Evolutionary conservation across 1,140 invertebrate genomes (phyloP).

Genomic region (Brachionus paranguensis): DNA sequence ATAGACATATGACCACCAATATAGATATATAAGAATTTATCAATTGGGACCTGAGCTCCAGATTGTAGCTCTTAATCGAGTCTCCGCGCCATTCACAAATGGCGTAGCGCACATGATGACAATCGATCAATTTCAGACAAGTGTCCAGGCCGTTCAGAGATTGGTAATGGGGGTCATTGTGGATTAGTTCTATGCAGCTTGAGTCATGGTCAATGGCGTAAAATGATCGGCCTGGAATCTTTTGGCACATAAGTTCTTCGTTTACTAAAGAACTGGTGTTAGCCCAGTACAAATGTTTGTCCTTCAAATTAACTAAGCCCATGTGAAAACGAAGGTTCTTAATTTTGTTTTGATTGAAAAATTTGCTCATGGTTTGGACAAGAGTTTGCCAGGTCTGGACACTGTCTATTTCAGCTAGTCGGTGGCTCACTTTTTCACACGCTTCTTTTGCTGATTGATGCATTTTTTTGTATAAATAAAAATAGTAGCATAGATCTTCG

Average conservation of each 20-base stretch:
- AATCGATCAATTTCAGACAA: neutral
- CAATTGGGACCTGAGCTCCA: neutral
- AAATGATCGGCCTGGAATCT: neutral
- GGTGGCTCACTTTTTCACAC: slow-evolving; percentile 8
- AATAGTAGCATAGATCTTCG: neutral
- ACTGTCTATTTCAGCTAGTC: neutral
- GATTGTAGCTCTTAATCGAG: slow-evolving; percentile 11
- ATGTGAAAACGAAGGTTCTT: neutral
- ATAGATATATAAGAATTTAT: slow-evolving; percentile 13
- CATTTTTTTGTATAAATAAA: slow-evolving; percentile 2
- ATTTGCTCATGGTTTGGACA: neutral
- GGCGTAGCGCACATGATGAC: neutral
- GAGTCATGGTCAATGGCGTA: neutral
- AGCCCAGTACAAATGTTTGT: neutral
- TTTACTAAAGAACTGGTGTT: neutral
- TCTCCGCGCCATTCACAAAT: slow-evolving; percentile 20
- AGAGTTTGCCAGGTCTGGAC: neutral
- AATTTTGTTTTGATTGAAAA: neutral
- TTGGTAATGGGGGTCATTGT: neutral
- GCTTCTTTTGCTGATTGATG: neutral
- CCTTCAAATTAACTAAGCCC: neutral
- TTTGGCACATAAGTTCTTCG: neutral
- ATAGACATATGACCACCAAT: neutral
- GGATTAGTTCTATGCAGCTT: neutral
- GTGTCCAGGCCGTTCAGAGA: neutral